Conservation (phyloP, 1,140 invertebrate species). For the Lethrus apterus region DNA sequence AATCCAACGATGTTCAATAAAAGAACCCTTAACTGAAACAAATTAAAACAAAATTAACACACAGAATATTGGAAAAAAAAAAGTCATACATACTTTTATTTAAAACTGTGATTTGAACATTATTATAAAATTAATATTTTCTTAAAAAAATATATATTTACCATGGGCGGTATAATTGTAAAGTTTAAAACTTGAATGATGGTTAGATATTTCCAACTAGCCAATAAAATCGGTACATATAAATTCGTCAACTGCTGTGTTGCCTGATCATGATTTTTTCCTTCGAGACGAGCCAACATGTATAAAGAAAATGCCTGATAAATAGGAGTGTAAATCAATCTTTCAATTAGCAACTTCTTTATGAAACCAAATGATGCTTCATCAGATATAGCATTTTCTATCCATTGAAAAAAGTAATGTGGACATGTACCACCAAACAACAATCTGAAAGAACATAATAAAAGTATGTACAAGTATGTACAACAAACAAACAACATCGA, state of each 20-base stretch:
- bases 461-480: conserved; percentile 5
- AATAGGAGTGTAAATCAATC: conserved; percentile 58
- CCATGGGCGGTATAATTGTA: conserved; percentile 62
- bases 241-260: conserved; percentile 50
- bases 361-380: conserved; percentile 46
- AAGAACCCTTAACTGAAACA: conserved; percentile 57
- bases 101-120: conserved; percentile 1
- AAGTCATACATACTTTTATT: background rate
- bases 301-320: conserved; percentile 64
- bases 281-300: conserved; percentile 60
- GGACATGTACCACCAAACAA: conserved; percentile 64
- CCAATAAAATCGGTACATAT: conserved; percentile 53
- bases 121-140: too few species aligned
- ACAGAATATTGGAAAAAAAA: background rate
- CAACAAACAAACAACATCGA: background rate
- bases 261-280: conserved; percentile 55
- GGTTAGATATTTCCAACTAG: conserved; percentile 66
- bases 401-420: conserved; percentile 60
- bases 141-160: conserved; percentile 45
- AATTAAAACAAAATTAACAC: conserved; percentile 15
- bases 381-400: conserved; percentile 50
- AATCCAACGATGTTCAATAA: conserved; percentile 60
- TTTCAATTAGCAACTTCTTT: conserved; percentile 56
- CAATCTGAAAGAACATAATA: conserved; percentile 43
- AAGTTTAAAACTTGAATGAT: conserved; percentile 63